phyloP scores from a whole-genome alignment of 2,797 vertebrate species.

The Sparidentex hasta region DNA sequence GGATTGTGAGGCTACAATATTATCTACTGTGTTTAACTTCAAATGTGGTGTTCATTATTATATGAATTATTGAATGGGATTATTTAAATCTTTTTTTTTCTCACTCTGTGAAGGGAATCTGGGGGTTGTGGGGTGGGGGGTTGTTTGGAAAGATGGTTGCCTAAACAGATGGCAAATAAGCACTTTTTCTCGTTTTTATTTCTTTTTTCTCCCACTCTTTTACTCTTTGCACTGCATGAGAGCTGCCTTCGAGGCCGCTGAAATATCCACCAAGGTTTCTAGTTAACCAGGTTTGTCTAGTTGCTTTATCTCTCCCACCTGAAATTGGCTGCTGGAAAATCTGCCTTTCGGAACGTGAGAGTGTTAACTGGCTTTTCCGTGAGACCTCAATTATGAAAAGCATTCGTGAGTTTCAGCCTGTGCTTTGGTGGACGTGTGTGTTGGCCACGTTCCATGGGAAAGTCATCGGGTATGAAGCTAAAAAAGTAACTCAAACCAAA shows the following conservation, averaged over 20 bases:
- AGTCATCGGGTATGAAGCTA: conserved; percentile 41
- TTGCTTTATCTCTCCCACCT: conserved; percentile 1
- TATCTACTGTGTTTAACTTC: neutral
- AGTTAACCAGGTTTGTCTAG: conserved; percentile 56
- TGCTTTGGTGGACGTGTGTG: conserved; percentile 25
- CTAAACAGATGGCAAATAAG: neutral
- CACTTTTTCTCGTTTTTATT: neutral
- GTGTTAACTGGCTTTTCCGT: neutral
- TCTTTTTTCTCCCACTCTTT: neutral
- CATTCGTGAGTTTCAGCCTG: conserved; percentile 11
- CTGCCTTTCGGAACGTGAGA: neutral
- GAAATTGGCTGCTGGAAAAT: neutral
- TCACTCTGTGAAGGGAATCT: too few relatives aligned
- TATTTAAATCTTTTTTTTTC: neutral
- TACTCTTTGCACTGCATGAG: neutral
- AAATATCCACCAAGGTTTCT: conserved; percentile 2
- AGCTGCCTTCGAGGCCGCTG: neutral
- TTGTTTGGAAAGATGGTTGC: neutral
- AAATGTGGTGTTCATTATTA: neutral
- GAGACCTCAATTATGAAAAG: conserved; percentile 1
- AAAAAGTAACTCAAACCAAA: conserved; percentile 62
- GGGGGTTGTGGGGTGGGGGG: neutral
- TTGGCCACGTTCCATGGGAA: conserved; percentile 69
- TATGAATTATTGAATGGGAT: neutral
- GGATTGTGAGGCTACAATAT: conserved; percentile 10